phyloP scores from a whole-genome alignment of 2,797 vertebrate genomes.

The Semaprochilodus insignis region DNA sequence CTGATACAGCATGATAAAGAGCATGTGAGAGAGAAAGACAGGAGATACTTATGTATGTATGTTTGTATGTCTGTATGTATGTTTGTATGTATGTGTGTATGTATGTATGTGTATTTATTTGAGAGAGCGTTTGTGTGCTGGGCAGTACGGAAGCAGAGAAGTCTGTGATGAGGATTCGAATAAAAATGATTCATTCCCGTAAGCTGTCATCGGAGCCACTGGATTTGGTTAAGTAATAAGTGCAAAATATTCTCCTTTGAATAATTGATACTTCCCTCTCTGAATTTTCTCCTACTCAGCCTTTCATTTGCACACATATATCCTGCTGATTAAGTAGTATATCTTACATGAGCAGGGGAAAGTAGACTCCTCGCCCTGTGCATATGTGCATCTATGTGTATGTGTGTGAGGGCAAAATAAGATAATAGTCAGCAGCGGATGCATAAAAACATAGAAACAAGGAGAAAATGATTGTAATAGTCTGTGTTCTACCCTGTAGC shows the following conservation, averaged over 20 bases:
- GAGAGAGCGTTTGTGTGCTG: slow-evolving; percentile 25
- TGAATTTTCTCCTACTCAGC: slow-evolving; percentile 66
- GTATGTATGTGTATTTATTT: slow-evolving; percentile 34
- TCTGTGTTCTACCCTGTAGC: not conserved
- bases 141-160: slow-evolving; percentile 42
- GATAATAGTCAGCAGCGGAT: not conserved
- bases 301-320: slow-evolving; percentile 71
- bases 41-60: slow-evolving; percentile 1
- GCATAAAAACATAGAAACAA: not conserved
- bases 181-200: slow-evolving; percentile 66
- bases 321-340: slow-evolving; percentile 75
- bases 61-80: no score
- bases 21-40: not conserved
- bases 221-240: slow-evolving; percentile 77
- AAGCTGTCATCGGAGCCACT: slow-evolving; percentile 66
- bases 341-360: slow-evolving; percentile 61
- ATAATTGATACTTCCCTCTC: slow-evolving; percentile 73
- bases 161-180: slow-evolving; percentile 40
- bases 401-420: slow-evolving; percentile 5
- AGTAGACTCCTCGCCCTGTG: slow-evolving; percentile 32
- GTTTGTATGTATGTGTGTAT: slow-evolving; percentile 40
- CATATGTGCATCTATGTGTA: slow-evolving; percentile 18
- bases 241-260: slow-evolving; percentile 73
- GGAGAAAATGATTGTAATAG: not conserved
- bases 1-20: slow-evolving; percentile 39